Evolutionary conservation across 2,797 vertebrate species (phyloP), one percentile per base, ranked within the genome.

Genomic region (Silurus lanzhouensis): DNA sequence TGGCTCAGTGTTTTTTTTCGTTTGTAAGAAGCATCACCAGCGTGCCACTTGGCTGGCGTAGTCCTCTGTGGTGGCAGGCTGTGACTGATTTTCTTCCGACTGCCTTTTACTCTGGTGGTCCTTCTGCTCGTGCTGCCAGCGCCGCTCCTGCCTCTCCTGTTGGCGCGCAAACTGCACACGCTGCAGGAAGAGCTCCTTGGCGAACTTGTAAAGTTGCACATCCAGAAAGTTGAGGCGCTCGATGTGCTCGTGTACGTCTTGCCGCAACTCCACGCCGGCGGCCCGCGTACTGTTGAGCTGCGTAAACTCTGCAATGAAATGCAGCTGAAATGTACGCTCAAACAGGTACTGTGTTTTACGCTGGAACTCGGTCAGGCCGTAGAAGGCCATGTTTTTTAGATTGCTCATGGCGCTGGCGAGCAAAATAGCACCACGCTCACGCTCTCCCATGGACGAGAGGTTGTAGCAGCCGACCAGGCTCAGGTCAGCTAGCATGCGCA

Each of bases 391-490:
- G 92, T 98, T 97, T 93, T 98, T 99, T 88, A 99, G 92, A 94
- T 99, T 99, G 95, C 90, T 97, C 94, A 97, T 99, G 87, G 98
- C 98, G 71, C 98, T 99, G 92, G 96, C 96, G 81, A 99, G 85
- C 55, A 99, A 96, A 91, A 98, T 97, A 83, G 90, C 89, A 70
- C 96, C 96, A 1, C 98, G 95, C 90, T 98, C 97, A 1, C 95
- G 97, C 90, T 99, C 97, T 1, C 97, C 98, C 97, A 97, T 97
- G 87, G 84, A 88, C 27, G 90, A 90, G 87, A 97, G 96, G 93
- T 99, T 99, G 94, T 99, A 99, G 95, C 98, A 99, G 93, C 98
- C 98, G 86, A 99, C 98, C 13, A 99, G 93, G 92, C 97, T 99
- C 91, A 99, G 92, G 92, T 99, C 98, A 0, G 98, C 98, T 84